These are phyloP conservation scores for Lathamus discolor DNA, from an alignment of 2,113 vertebrate species.

Conservation along the genomic window DNA sequence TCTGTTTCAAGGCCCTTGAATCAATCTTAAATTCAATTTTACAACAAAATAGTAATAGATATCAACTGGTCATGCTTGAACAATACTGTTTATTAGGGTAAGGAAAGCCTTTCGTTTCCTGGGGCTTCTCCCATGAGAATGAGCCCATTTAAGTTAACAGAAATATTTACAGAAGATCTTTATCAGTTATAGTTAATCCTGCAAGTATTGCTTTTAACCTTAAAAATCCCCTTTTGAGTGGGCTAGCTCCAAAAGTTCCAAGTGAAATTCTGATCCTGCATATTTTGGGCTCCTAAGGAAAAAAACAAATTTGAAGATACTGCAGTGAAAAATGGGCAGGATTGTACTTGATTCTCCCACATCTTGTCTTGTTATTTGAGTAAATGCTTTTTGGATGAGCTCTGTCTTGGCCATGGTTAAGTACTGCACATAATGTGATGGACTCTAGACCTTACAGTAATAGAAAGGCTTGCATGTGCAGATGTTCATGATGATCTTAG, in stretches of 20 bases:
- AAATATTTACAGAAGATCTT: neutral
- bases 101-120: neutral
- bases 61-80: accelerated
- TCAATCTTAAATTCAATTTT: neutral
- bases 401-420: neutral
- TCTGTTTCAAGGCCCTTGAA: neutral
- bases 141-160: neutral
- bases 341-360: neutral
- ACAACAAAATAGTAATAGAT: neutral
- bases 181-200: neutral
- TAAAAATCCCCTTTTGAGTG: neutral
- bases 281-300: neutral
- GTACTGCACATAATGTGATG: neutral
- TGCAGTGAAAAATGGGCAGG: neutral
- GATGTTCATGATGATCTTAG: neutral
- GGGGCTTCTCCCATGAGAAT: neutral
- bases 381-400: neutral
- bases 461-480: neutral
- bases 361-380: neutral
- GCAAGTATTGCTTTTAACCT: neutral
- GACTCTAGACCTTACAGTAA: neutral
- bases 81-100: neutral
- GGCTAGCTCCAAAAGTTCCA: neutral
- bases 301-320: neutral
- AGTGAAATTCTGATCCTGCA: neutral